Evolutionary conservation across 2,113 vertebrate genomes (phyloP), one percentile per base, ranked within the genome.

Genomic region (Gavia stellata): DNA sequence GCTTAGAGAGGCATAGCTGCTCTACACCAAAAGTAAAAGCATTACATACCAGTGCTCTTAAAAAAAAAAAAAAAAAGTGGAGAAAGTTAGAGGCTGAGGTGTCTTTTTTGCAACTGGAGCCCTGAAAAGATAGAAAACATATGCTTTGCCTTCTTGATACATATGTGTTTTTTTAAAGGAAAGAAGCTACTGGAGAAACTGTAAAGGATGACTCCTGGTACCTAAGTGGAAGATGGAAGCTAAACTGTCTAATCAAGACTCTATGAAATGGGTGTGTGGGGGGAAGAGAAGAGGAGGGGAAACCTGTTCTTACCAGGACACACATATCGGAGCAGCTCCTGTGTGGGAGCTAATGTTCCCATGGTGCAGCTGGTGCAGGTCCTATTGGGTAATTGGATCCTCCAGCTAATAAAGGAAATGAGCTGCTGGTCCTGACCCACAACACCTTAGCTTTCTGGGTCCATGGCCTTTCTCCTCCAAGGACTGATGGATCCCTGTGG

Each of bases 301-400:
- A 61, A n/a, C 7, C 7, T 58, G 63, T 59, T 65, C 29, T 73
- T 78, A 55, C 19, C 20, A 47, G 47, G 33, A 81, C 5, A 71
- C 9, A 53, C 13, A 33, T 20, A 70, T 34, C 56, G 1, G 1
- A 81, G 56, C 14, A 88, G 16, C 9, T 80, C 26, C 62, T 42
- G 25, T 0, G 1, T 2, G 2, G 44, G 14, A 71, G 49, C 34
- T 83, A 24, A 92, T 0, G 3, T 59, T 72, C 40, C n/a, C 4
- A 14, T 66, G 29, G n/a, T 13, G 25, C 2, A 1, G 9, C 25
- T 65, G 36, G 23, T 73, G 28, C 19, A 40, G 40, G 18, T 81
- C 33, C 40, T 45, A 3, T 23, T 74, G 42, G 50, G 36, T n/a
- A 61, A 52, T 6, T 4, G 3, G 45, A 36, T 78, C 7, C 21